phyloP scores from a whole-genome alignment of 2,888 invertebrate genomes.

The Heliconius ethilla region DNA sequence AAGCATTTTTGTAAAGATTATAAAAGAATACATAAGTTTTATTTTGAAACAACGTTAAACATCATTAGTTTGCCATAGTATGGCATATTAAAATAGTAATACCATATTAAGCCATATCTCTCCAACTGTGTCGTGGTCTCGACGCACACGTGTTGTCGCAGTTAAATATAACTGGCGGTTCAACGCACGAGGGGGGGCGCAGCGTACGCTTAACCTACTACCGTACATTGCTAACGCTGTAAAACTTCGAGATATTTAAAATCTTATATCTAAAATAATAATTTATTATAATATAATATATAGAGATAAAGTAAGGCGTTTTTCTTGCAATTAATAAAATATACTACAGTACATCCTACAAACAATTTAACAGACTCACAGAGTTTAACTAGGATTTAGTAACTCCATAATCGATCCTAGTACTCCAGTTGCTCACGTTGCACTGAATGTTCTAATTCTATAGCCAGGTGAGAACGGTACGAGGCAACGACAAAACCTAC shows the following conservation, averaged over 20 bases:
- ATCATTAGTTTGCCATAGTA: not conserved
- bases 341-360: not conserved
- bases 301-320: not conserved
- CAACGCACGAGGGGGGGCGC: slow-evolving; percentile 73
- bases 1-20: not conserved
- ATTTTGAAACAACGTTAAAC: not conserved
- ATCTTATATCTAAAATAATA: too few species aligned
- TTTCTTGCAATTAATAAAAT: not conserved
- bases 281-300: not conserved
- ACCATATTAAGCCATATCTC: slow-evolving; percentile 39
- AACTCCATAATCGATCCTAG: slow-evolving; percentile 28
- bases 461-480: slow-evolving; percentile 38
- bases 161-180: slow-evolving; percentile 80
- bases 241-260: too few species aligned
- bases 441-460: slow-evolving; percentile 31
- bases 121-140: slow-evolving; percentile 58
- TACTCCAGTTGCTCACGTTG: slow-evolving; percentile 28
- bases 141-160: slow-evolving; percentile 73
- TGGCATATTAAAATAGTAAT: slow-evolving; percentile 31
- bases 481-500: slow-evolving; percentile 52
- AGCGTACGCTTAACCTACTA: slow-evolving; percentile 56
- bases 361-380: not conserved
- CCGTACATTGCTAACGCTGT: too few species aligned
- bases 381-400: not conserved
- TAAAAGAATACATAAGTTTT: not conserved